Percentiles rank a stretch among this genome's conserved stretches.
phyloP scores from a whole-genome alignment of 2,797 vertebrate species.

The Chaenodraco wilsoni region DNA sequence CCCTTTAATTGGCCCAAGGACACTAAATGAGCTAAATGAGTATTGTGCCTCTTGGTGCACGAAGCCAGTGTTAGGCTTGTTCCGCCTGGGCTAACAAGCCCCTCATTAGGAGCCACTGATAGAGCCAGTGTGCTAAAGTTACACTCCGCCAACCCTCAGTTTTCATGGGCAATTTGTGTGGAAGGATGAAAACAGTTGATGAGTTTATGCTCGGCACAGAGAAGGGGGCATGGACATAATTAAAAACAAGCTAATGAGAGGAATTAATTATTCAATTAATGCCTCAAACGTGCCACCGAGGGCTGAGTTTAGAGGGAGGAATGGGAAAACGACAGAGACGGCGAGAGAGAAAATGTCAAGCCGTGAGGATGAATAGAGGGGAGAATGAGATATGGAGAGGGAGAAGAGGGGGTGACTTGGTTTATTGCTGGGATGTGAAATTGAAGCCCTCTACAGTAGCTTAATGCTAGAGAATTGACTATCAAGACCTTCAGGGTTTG shows the following conservation, averaged over 20 bases:
- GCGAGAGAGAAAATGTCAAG: conserved; percentile 72
- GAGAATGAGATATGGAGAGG: conserved; percentile 62
- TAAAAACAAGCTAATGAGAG: conserved; percentile 84
- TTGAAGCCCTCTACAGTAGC: conserved; percentile 65
- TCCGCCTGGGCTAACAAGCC: conserved; percentile 72
- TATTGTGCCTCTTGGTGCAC: conserved; percentile 73
- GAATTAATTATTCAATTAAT: conserved; percentile 85
- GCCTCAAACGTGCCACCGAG: conserved; percentile 70
- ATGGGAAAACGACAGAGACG: conserved; percentile 67
- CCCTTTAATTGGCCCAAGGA: conserved; percentile 78
- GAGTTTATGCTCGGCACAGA: conserved; percentile 64
- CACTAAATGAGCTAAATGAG: conserved; percentile 80
- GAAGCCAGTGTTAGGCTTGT: conserved; percentile 72
- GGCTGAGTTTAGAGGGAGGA: conserved; percentile 66
- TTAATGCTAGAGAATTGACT: conserved; percentile 75
- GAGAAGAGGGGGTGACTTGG: conserved; percentile 53
- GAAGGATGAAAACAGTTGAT: conserved; percentile 77
- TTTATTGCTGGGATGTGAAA: conserved; percentile 74
- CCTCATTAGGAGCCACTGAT: conserved; percentile 77
- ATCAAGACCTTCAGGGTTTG: conserved; percentile 60
- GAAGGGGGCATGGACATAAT: conserved; percentile 77
- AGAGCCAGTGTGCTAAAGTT: conserved; percentile 58
- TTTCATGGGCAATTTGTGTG: conserved; percentile 80
- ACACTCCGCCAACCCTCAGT: conserved; percentile 56
- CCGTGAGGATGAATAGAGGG: conserved; percentile 67